These are phyloP conservation scores for Enteromius mattozi DNA, from an alignment of 2,797 vertebrate genomes.

Conservation along the genomic window DNA sequence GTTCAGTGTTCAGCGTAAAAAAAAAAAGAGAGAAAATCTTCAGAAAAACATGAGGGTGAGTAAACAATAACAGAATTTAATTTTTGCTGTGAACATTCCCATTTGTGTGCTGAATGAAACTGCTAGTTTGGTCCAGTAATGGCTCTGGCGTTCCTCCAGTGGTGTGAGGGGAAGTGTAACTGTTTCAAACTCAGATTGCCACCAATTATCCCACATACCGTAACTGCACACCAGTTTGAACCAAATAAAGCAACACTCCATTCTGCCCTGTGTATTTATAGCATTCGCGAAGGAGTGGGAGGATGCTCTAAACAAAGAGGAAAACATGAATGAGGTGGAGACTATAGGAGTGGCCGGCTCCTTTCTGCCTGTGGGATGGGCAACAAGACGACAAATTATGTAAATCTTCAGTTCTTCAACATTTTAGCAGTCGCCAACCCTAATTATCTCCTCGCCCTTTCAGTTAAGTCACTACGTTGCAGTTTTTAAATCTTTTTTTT, in stretches of 20 bases:
- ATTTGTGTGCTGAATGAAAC: neutral
- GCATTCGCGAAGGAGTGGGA: conserved; percentile 32
- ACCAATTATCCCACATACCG: conserved; percentile 30
- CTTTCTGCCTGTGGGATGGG: neutral
- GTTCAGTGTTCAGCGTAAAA: neutral
- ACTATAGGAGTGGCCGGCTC: neutral
- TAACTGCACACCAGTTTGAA: conserved; percentile 74
- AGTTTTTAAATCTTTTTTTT: neutral
- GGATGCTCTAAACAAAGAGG: conserved; percentile 17
- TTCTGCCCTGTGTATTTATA: conserved; percentile 49
- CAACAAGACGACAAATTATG: neutral
- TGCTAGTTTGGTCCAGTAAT: conserved; percentile 39
- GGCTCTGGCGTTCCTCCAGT: conserved; percentile 51
- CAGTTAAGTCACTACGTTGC: neutral
- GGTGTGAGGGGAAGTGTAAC: conserved; percentile 8
- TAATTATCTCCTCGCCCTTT: neutral
- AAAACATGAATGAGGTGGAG: conserved; percentile 29
- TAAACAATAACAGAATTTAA: neutral
- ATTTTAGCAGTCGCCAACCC: neutral
- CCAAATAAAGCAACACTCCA: conserved; percentile 73
- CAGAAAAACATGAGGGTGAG: neutral
- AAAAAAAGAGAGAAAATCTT: neutral
- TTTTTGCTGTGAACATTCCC: neutral
- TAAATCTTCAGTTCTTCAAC: neutral
- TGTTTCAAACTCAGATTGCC: conserved; percentile 6